Evolutionary conservation across 2,888 invertebrate species (phyloP), one percentile per base, ranked within the genome.

Genomic region (Eurytoma californica): DNA sequence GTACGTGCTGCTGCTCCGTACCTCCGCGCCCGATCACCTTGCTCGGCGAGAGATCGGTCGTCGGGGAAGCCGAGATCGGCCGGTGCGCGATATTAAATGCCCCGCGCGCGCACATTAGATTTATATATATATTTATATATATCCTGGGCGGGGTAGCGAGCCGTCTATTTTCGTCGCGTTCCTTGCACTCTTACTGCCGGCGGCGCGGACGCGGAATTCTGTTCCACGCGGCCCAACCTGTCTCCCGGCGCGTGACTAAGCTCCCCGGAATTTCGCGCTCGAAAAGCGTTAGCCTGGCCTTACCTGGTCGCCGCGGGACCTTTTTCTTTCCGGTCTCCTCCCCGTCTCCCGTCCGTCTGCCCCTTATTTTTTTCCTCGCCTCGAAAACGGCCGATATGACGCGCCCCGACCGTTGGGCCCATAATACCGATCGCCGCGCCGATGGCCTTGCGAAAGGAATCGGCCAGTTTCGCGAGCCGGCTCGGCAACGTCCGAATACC

Each of bases 181-280:
- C 84, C 83, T 81, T 61, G 67, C 68, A 58, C 74, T 65, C 73
- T 53, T 18, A 9, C 49, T 9, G 12, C 51, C 61, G 51, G 61
- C 53, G 68, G n/a, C 12, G 4, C 72, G 67, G 78, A 47, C 12
- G 4, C 72, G 67, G 78, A 73, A 78, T 69, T 69, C n/a, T 9
- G 49, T 68, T 63, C 18, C 18, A 20, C 18, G 20, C 39, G 65
- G 16, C 24, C 72, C 55, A 72, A 77, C 65, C 77, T 77, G 77
- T 72, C 72, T 63, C 53, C 13, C 30, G 39, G 51, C 28, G 82
- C 53, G 77, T 82, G 85, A 86, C 83, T 85, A 86, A 86, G 86
- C 84, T 83, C 78, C 82, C 61, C 80, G 85, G 87, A 87, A 88
- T 87, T 87, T 87, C 82, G 85, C 79, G 79, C 84, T 84, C 84